These are phyloP conservation scores for Homalodisca vitripennis DNA, from an alignment of 1,140 invertebrate species.

Conservation along the genomic window DNA sequence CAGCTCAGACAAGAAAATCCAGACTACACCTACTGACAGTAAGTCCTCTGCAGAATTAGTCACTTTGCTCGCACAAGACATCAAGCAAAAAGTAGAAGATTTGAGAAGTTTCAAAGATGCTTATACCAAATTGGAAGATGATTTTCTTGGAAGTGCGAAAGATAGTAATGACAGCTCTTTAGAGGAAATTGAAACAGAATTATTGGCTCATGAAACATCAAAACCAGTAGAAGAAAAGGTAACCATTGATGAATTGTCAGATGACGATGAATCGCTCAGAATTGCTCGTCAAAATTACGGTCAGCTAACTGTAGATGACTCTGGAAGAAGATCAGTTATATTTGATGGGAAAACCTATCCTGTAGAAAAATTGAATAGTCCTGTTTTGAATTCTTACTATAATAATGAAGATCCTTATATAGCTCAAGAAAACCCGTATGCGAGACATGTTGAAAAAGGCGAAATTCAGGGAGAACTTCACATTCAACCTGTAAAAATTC, in stretches of 20 bases:
- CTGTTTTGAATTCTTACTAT: too few relatives aligned
- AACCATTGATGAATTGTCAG: too few relatives aligned
- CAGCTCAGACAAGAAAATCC: background rate
- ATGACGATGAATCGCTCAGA: too few relatives aligned
- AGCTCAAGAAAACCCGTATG: background rate
- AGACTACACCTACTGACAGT: background rate
- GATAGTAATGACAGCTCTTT: background rate
- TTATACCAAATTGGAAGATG: background rate
- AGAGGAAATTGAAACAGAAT: too few relatives aligned
- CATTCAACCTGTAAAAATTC: too few relatives aligned
- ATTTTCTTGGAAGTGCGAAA: background rate
- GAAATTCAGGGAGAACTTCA: background rate
- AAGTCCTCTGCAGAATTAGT: background rate
- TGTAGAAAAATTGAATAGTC: too few relatives aligned
- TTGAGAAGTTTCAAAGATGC: background rate
- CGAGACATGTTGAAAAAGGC: background rate
- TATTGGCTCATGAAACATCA: too few relatives aligned
- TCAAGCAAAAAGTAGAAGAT: background rate
- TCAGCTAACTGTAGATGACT: too few relatives aligned
- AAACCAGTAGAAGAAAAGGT: too few relatives aligned
- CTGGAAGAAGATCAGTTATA: too few relatives aligned
- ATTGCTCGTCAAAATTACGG: too few relatives aligned
- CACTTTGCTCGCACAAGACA: background rate
- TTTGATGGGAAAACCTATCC: too few relatives aligned
- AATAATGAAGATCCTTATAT: slow-evolving; percentile 9